These are phyloP conservation scores for Eristalis intricaria DNA, from an alignment of 2,888 invertebrate genomes.

Conservation along the genomic window DNA sequence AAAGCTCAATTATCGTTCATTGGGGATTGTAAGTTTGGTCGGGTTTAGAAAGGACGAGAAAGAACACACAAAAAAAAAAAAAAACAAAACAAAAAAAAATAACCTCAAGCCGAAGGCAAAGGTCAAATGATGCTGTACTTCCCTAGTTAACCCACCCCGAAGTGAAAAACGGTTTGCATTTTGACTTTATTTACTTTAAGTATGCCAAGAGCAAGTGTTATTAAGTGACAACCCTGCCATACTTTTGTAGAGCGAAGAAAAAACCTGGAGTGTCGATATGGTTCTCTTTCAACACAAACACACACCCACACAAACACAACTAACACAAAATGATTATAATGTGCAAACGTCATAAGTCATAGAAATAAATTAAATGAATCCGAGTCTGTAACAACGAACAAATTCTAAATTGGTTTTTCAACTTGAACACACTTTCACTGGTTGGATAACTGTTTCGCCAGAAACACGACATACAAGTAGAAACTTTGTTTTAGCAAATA, in stretches of 20 bases:
- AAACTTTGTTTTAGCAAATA: neutral
- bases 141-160: conserved; percentile 43
- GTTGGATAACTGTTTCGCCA: neutral
- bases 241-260: conserved; percentile 36
- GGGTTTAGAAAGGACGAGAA: conserved; percentile 27
- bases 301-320: neutral
- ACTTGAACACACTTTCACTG: conserved; percentile 3
- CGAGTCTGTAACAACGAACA: conserved; percentile 55
- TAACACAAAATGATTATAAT: conserved; percentile 8
- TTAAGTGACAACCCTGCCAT: conserved; percentile 55
- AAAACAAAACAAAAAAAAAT: too few relatives aligned
- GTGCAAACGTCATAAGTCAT: conserved; percentile 42
- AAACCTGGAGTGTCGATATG: conserved; percentile 24
- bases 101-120: conserved; percentile 6
- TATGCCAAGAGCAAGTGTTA: conserved; percentile 39
- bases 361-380: conserved; percentile 15
- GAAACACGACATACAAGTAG: neutral
- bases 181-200: conserved; percentile 20
- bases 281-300: conserved; percentile 20
- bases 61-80: conserved; percentile 13
- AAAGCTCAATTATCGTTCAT: conserved; percentile 1
- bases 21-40: conserved; percentile 63
- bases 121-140: conserved; percentile 33
- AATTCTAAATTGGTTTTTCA: conserved; percentile 5
- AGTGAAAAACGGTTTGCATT: conserved; percentile 42